phyloP scores from a whole-genome alignment of 92 coral and sea anemone species.

The Bergia sp. region DNA sequence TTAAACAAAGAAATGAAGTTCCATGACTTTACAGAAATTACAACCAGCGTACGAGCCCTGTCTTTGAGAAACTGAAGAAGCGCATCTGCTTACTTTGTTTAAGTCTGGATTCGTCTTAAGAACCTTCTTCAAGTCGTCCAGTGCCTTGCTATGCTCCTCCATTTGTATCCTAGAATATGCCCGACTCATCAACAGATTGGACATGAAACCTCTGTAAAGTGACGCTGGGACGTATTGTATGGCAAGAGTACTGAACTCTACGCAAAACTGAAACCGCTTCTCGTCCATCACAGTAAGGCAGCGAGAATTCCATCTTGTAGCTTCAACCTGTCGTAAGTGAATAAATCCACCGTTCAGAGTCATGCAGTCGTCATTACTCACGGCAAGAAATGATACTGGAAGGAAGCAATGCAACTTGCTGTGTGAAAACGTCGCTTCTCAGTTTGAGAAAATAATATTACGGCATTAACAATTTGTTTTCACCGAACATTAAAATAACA shows the following conservation, averaged over 20 bases:
- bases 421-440: no score
- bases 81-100: not conserved
- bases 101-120: constrained; percentile 19
- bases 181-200: constrained; percentile 28
- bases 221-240: constrained; percentile 34
- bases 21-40: no score
- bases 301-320: constrained; percentile 18
- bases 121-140: constrained; percentile 20
- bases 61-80: not conserved
- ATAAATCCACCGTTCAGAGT: no score
- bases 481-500: no score
- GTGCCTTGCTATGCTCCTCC: constrained; percentile 15
- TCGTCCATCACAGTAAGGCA: constrained; percentile 26
- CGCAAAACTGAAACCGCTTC: constrained; percentile 9
- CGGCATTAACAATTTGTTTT: no score
- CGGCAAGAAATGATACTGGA: no score
- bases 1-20: no score
- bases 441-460: no score
- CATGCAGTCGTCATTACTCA: no score
- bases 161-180: constrained; percentile 34
- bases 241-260: constrained; percentile 37
- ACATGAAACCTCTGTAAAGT: not conserved
- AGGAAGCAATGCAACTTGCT: no score
- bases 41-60: no score
- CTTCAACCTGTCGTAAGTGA: constrained; percentile 3